Conservation (phyloP, 2,888 invertebrate species). For the Byasa hedistus region DNA sequence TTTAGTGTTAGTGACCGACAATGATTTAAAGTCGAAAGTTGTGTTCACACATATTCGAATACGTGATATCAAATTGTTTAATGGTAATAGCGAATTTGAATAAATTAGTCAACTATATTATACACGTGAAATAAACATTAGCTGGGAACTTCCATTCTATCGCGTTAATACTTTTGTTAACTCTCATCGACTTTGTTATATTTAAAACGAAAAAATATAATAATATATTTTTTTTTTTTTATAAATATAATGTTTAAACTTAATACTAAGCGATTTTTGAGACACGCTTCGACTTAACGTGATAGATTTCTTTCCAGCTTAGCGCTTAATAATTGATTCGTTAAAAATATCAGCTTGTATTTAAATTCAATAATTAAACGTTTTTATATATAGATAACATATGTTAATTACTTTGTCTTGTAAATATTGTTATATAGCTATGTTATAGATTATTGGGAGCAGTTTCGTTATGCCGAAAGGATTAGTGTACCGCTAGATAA, state of each 20-base stretch:
- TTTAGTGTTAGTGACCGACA: slow-evolving; percentile 38
- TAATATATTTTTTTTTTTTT: background rate
- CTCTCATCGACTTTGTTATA: slow-evolving; percentile 10
- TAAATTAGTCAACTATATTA: slow-evolving; percentile 11
- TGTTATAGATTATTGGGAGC: slow-evolving; percentile 27
- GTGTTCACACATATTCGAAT: slow-evolving; percentile 39
- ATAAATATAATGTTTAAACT: slow-evolving; percentile 15
- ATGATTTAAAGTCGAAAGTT: slow-evolving; percentile 43
- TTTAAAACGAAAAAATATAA: slow-evolving; percentile 6
- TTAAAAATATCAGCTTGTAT: slow-evolving; percentile 26
- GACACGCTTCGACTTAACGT: slow-evolving; percentile 19
- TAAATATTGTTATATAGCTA: slow-evolving; percentile 30
- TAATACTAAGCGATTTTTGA: slow-evolving; percentile 11
- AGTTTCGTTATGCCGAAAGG: slow-evolving; percentile 23
- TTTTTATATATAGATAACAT: slow-evolving; percentile 26
- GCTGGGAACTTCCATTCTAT: slow-evolving; percentile 11
- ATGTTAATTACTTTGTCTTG: slow-evolving; percentile 28
- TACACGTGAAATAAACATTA: slow-evolving; percentile 1
- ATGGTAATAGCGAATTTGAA: slow-evolving; percentile 14
- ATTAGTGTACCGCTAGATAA: slow-evolving; percentile 28
- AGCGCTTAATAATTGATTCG: slow-evolving; percentile 26
- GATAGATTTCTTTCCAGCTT: slow-evolving; percentile 27
- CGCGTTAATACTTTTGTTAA: background rate
- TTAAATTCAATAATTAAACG: slow-evolving; percentile 27
- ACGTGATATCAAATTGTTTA: slow-evolving; percentile 17